phyloP scores from a whole-genome alignment of 2,113 vertebrate genomes.

The Passer domesticus region DNA sequence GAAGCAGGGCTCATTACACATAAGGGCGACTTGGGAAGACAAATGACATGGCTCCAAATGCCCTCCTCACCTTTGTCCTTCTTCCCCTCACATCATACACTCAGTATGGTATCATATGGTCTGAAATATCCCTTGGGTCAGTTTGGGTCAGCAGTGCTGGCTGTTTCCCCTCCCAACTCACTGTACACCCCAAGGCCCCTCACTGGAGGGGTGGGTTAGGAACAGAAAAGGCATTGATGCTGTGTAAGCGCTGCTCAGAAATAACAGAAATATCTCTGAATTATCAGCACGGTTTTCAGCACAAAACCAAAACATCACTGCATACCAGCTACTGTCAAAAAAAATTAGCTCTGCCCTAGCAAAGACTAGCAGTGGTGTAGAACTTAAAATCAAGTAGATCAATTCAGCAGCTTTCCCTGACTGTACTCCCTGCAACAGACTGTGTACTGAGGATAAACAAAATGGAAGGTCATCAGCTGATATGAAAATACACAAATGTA shows the following conservation, averaged over 20 bases:
- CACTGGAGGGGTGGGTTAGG: neutral
- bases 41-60: neutral
- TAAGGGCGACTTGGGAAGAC: neutral
- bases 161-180: fast-evolving
- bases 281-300: neutral
- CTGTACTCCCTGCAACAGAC: neutral
- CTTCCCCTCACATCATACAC: too few species aligned
- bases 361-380: neutral
- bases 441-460: neutral
- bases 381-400: neutral
- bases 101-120: neutral
- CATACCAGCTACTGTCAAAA: neutral
- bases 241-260: neutral
- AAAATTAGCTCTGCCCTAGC: neutral
- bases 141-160: neutral
- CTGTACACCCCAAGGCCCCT: neutral
- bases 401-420: neutral
- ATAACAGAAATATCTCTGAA: neutral
- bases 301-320: neutral
- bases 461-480: neutral
- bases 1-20: neutral
- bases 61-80: neutral
- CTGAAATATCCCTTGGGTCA: neutral
- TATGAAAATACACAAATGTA: neutral
- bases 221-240: neutral